These are phyloP conservation scores for Ifrita kowaldi DNA, from an alignment of 2,113 vertebrate species.

Conservation along the genomic window DNA sequence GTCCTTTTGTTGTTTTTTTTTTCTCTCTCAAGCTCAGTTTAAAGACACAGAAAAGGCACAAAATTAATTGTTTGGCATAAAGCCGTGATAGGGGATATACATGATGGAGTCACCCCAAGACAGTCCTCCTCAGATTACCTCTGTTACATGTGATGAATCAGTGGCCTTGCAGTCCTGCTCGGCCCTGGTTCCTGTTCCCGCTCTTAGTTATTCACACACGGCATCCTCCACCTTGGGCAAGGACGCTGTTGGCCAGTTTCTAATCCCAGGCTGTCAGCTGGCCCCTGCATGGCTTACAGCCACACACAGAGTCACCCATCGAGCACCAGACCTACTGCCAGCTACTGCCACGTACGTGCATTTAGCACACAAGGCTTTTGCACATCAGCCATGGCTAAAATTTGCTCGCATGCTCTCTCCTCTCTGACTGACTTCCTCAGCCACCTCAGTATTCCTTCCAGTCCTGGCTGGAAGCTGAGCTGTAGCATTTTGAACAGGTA, in stretches of 20 bases:
- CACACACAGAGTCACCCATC: rapidly evolving
- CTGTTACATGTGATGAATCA: rapidly evolving
- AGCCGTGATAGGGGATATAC: too few relatives aligned
- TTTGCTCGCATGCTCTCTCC: neutral
- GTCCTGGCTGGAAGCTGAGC: neutral
- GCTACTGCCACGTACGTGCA: rapidly evolving
- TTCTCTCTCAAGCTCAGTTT: too few relatives aligned
- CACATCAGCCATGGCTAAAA: neutral
- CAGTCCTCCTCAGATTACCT: neutral
- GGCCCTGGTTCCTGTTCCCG: neutral
- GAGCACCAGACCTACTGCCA: neutral
- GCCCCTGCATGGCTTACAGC: neutral
- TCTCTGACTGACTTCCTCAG: neutral
- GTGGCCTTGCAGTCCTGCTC: neutral
- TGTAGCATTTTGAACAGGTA: neutral
- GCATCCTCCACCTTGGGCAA: neutral
- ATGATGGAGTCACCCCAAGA: too few relatives aligned
- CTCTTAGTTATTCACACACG: neutral
- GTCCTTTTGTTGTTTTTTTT: too few relatives aligned
- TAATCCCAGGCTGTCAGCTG: neutral
- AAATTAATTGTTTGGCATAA: too few relatives aligned
- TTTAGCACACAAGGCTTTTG: neutral
- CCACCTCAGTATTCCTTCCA: neutral
- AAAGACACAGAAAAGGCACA: too few relatives aligned
- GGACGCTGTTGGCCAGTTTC: neutral